Conservation (phyloP, 2,888 invertebrate species). For the Syrista parreyssii region DNA sequence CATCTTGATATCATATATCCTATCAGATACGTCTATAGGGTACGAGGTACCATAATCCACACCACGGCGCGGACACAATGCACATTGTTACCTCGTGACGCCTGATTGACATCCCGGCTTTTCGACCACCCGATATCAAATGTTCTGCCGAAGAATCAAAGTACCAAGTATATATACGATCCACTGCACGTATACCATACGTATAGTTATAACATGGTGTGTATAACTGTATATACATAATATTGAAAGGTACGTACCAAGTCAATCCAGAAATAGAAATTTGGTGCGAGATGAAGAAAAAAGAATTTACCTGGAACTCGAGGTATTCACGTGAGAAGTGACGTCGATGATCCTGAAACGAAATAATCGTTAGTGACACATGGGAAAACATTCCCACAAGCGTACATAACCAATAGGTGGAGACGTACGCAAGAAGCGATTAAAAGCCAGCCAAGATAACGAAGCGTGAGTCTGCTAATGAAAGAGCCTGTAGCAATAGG, state of each 20-base stretch:
- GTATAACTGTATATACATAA: not conserved
- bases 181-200: not conserved
- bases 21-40: slow-evolving; percentile 48
- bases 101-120: slow-evolving; percentile 47
- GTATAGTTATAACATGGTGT: not conserved
- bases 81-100: slow-evolving; percentile 50
- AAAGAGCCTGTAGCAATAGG: slow-evolving; percentile 50
- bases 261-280: not conserved
- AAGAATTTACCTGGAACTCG: not conserved
- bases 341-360: not conserved
- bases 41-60: slow-evolving; percentile 48
- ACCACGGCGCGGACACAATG: slow-evolving; percentile 39
- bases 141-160: not conserved
- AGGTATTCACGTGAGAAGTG: not conserved
- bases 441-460: slow-evolving; percentile 35
- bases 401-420: not conserved
- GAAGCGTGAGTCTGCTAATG: slow-evolving; percentile 50
- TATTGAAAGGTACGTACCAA: not conserved
- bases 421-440: not conserved
- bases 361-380: not conserved
- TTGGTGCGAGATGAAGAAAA: not conserved
- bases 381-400: not conserved
- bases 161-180: not conserved
- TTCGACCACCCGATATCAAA: slow-evolving; percentile 1
- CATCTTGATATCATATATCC: slow-evolving; percentile 51